Evolutionary conservation across 2,797 vertebrate species (phyloP).

Genomic region (Champsocephalus gunnari): DNA sequence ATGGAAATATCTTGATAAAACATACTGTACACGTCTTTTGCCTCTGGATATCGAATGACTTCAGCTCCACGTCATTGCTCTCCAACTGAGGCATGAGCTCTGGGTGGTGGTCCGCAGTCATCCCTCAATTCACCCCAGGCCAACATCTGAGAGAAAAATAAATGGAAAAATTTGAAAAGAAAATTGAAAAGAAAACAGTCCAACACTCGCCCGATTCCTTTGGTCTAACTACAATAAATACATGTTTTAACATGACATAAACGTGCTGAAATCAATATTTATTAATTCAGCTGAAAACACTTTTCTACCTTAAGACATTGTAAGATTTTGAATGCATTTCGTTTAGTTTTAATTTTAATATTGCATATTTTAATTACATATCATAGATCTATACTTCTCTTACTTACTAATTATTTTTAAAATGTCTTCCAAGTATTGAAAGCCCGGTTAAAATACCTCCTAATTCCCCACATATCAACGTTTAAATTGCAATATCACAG

Average conservation of each 20-base stretch:
- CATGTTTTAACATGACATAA: too few relatives aligned
- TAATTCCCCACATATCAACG: not conserved
- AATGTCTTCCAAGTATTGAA: not conserved
- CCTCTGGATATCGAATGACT: conserved; percentile 31
- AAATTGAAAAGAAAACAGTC: not conserved
- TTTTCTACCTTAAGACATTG: not conserved
- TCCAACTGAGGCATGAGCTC: conserved; percentile 17
- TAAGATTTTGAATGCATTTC: not conserved
- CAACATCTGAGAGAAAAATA: conserved; percentile 19
- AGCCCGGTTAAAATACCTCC: not conserved
- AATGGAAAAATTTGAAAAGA: not conserved
- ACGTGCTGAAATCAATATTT: not conserved
- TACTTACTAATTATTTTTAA: not conserved
- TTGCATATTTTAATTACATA: too few relatives aligned
- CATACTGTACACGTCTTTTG: conserved; percentile 4
- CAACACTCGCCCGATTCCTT: not conserved
- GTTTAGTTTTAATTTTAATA: not conserved
- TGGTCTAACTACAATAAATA: not conserved
- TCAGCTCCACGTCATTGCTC: conserved; percentile 26
- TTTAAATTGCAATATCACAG: not conserved
- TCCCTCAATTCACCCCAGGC: conserved; percentile 10
- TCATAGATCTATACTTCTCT: not conserved
- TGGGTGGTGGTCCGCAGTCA: conserved; percentile 8
- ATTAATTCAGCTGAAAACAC: not conserved
- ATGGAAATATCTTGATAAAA: conserved; percentile 16